These are phyloP conservation scores for Alviniconcha strummeri DNA, from an alignment of 2,888 invertebrate species.

Conservation along the genomic window DNA sequence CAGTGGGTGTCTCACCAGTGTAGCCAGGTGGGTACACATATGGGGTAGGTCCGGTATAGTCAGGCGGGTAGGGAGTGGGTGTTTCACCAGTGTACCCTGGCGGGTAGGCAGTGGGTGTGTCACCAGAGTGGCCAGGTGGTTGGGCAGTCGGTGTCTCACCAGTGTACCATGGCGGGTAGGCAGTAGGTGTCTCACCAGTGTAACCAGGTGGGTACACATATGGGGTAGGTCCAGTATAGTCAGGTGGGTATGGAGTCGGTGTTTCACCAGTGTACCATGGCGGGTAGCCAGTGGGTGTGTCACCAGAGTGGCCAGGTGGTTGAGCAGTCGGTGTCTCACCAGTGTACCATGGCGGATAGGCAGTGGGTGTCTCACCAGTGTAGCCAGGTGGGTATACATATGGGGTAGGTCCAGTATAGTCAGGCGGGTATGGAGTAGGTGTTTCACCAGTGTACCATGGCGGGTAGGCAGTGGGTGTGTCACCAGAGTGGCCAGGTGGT, in stretches of 20 bases:
- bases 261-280: slow-evolving; percentile 10
- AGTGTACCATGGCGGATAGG: slow-evolving; percentile 25
- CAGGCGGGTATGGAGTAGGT: slow-evolving; percentile 12
- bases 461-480: slow-evolving; percentile 9
- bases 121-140: slow-evolving; percentile 11
- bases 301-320: slow-evolving; percentile 10
- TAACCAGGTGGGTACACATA: slow-evolving; percentile 1
- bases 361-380: slow-evolving; percentile 16
- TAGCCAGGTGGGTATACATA: slow-evolving; percentile 30
- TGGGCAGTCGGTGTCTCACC: slow-evolving; percentile 16
- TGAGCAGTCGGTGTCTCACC: slow-evolving; percentile 14
- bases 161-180: slow-evolving; percentile 16
- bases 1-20: slow-evolving; percentile 1
- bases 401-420: slow-evolving; percentile 17
- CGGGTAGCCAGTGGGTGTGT: slow-evolving; percentile 17
- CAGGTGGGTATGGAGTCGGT: slow-evolving; percentile 12
- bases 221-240: slow-evolving; percentile 1
- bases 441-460: slow-evolving; percentile 22
- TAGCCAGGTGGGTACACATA: not conserved
- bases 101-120: slow-evolving; percentile 19
- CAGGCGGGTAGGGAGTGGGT: slow-evolving; percentile 6
- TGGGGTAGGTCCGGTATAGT: not conserved
- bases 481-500: not conserved
- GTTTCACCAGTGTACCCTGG: slow-evolving; percentile 18
- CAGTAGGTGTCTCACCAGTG: slow-evolving; percentile 17